A percentile compares a stretch with the other conserved stretches of the same genome.
phyloP scores from a whole-genome alignment of 53 echinoderm and acorn worm species.

The Echinarachnius parma region DNA sequence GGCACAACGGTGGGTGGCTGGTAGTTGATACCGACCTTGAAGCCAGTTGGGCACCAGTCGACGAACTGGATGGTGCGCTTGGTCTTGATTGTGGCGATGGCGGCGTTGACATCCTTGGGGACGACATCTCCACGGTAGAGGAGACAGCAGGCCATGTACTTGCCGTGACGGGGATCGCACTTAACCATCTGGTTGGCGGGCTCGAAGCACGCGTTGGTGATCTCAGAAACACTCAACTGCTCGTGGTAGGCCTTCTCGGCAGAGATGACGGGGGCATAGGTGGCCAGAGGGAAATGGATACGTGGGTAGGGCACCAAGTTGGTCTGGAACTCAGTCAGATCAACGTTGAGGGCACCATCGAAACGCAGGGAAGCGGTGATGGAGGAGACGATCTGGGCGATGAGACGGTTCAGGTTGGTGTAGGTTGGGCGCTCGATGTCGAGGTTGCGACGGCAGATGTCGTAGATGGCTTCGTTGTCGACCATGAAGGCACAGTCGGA shows the following conservation, averaged over 20 bases:
- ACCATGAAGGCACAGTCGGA: constrained; percentile 78
- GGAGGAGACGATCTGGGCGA: constrained; percentile 70
- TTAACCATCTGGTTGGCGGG: constrained; percentile 63
- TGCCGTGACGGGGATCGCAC: constrained; percentile 57
- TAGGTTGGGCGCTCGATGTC: constrained; percentile 75
- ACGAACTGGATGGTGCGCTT: constrained; percentile 64
- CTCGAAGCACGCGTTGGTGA: constrained; percentile 54
- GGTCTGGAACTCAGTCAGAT: constrained; percentile 76
- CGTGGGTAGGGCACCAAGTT: constrained; percentile 76
- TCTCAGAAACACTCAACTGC: constrained; percentile 45
- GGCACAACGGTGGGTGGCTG: not conserved
- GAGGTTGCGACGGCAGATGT: constrained; percentile 67
- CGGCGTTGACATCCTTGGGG: constrained; percentile 45
- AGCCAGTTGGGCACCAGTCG: constrained; percentile 64
- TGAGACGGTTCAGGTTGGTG: constrained; percentile 72
- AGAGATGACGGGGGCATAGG: constrained; percentile 48
- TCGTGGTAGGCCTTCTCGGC: constrained; percentile 53
- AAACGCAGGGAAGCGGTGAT: constrained; percentile 71
- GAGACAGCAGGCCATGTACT: constrained; percentile 60
- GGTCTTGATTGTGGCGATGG: constrained; percentile 64
- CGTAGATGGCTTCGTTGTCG: constrained; percentile 82
- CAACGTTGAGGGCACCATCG: constrained; percentile 69
- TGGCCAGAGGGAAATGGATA: constrained; percentile 69
- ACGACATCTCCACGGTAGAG: constrained; percentile 57
- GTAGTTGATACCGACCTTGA: too few species aligned